phyloP scores from a whole-genome alignment of 2,113 vertebrate genomes.

The Malaclemys terrapin region DNA sequence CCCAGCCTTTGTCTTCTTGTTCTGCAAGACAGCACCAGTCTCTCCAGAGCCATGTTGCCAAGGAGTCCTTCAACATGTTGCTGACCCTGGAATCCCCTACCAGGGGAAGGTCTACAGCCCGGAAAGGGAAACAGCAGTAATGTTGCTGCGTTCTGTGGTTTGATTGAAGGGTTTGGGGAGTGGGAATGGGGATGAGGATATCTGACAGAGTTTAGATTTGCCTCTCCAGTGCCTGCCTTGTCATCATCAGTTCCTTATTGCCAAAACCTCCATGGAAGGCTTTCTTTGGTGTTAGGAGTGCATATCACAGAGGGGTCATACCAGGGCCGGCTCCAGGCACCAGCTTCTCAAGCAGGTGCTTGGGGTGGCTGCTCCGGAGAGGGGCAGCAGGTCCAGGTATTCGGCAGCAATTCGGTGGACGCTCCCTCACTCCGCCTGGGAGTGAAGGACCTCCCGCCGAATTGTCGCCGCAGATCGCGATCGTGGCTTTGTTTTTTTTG shows the following conservation, averaged over 20 bases:
- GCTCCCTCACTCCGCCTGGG: too few species aligned
- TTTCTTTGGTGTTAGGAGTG: background rate
- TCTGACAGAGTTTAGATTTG: background rate
- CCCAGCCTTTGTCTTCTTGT: background rate
- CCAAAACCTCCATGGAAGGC: fast-evolving
- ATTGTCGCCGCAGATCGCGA: too few species aligned
- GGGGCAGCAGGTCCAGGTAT: too few species aligned
- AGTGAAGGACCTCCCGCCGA: too few species aligned
- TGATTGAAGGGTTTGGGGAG: background rate
- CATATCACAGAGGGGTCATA: background rate
- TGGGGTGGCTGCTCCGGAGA: too few species aligned
- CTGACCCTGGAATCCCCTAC: fast-evolving
- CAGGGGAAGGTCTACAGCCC: fast-evolving
- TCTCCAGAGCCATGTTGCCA: background rate
- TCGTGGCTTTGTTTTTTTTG: too few species aligned
- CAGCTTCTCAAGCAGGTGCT: too few species aligned
- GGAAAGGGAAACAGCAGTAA: background rate
- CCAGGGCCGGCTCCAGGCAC: too few species aligned
- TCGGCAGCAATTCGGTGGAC: too few species aligned
- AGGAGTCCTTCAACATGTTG: background rate
- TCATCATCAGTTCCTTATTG: background rate
- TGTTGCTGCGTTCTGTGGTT: background rate
- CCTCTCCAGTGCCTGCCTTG: background rate
- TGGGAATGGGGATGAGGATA: background rate
- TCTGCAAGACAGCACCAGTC: background rate